Evolutionary conservation across 2,888 invertebrate genomes (phyloP).

Genomic region (Stenchaetothrips biformis): DNA sequence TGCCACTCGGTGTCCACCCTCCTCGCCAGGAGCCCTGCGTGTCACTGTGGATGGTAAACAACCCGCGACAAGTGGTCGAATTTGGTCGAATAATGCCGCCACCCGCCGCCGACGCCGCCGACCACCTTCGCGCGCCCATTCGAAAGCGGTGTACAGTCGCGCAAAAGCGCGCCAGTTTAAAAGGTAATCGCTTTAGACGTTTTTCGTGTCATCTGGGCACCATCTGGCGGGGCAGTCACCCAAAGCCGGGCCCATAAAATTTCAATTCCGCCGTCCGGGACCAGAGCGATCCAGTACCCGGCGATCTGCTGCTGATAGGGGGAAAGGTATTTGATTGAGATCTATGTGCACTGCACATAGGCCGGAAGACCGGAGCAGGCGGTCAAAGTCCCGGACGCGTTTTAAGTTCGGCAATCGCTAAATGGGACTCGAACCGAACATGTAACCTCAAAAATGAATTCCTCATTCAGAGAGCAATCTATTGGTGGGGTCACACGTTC

Average conservation of each 20-base stretch:
- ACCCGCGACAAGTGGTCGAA: neutral
- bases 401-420: too few relatives aligned
- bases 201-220: neutral
- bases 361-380: neutral
- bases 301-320: neutral
- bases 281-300: neutral
- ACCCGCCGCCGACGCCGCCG: neutral
- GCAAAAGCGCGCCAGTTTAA: neutral
- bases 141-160: neutral
- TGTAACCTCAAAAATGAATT: too few relatives aligned
- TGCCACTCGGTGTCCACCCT: neutral
- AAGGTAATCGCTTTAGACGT: neutral
- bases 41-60: too few relatives aligned
- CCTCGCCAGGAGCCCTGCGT: neutral
- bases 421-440: too few relatives aligned
- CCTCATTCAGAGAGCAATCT: too few relatives aligned
- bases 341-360: neutral
- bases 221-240: neutral
- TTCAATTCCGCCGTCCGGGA: constrained; percentile 14
- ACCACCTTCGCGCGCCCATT: neutral
- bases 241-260: neutral
- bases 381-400: neutral
- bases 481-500: too few relatives aligned
- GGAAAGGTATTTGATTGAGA: constrained; percentile 10
- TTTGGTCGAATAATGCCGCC: neutral